Base-by-base conservation (phyloP, 2,888 invertebrate genomes). In the Cremastobaeus sp. region DNA sequence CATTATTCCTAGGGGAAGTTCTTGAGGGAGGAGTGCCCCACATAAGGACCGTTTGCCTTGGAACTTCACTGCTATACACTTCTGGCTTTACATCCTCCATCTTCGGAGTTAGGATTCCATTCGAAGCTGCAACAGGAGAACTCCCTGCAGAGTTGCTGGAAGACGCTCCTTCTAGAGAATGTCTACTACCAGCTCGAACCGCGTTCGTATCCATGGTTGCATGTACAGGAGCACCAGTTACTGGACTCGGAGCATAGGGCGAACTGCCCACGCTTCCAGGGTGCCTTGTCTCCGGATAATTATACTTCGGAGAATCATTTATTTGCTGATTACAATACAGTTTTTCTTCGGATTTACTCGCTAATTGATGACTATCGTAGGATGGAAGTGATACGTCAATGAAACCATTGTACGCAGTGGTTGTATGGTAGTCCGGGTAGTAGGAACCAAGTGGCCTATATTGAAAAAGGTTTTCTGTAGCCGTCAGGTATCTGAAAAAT, bases 41-140 rank as follows among this genome's bases (percentile, higher is more conserved):
- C 96, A 97, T 96, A 37, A 97, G 91, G 55, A 96, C 97, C 8
- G 96, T 97, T 88, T 97, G 96, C 39, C 97, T 90, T 0, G 94
- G 93, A 77, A 92, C 89, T 81, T 92, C 92, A 62, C 79, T 82
- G 20, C 78, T 84, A 72, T 84, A 88, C 15, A 88, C 86, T 68
- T 90, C 91, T 0, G 89, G 84, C 78, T 91, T 91, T 15, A 90
- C 89, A 75, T 91, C 91, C 78, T 91, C 91, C 86, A 91, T 89
- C 82, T 91, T 92, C 0, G 91, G 91, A 0, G 91, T 90, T 25
- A 91, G 87, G 35, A 91, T 84, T 5, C 90, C 90, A 77, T 83
- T 91, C 81, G 87, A 83, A 1, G 89, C 89, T 0, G 90, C 90
- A 2, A 91, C 90, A 0, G 93, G 92, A 0, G 92, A 92, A 69